A percentile compares a stretch with the other conserved stretches of the same genome.
Conservation (phyloP, 2,797 vertebrate species). For the Pseudopleuronectes americanus region DNA sequence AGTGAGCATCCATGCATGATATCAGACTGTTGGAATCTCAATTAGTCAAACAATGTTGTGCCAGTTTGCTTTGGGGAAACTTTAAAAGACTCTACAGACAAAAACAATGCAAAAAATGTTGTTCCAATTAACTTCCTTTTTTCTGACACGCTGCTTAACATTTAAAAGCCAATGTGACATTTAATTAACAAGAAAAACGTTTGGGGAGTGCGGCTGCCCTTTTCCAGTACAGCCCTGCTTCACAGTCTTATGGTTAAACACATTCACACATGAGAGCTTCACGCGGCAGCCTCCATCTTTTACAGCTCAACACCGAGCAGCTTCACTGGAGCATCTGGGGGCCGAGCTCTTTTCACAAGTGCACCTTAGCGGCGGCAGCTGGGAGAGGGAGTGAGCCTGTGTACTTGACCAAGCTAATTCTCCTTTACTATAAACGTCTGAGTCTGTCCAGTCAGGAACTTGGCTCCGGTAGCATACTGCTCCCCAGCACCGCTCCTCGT, state of each 20-base stretch:
- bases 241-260: slow-evolving; percentile 30
- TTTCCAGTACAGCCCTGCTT: slow-evolving; percentile 42
- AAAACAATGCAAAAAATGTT: not conserved
- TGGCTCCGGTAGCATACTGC: slow-evolving; percentile 20
- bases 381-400: not conserved
- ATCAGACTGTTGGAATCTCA: no score
- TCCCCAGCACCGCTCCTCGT: slow-evolving; percentile 26
- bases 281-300: slow-evolving; percentile 13
- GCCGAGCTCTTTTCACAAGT: slow-evolving; percentile 10
- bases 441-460: slow-evolving; percentile 27
- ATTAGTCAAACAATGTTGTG: not conserved
- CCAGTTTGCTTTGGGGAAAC: slow-evolving; percentile 1
- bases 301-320: slow-evolving; percentile 16
- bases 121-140: not conserved
- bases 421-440: slow-evolving; percentile 10
- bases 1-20: no score
- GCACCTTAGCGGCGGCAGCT: slow-evolving; percentile 10
- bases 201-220: slow-evolving; percentile 37
- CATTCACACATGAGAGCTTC: slow-evolving; percentile 29
- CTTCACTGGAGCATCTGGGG: slow-evolving; percentile 4
- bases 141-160: slow-evolving; percentile 5
- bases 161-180: slow-evolving; percentile 46
- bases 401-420: slow-evolving; percentile 19
- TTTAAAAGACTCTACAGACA: not conserved
- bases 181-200: slow-evolving; percentile 53